Conservation (phyloP, 1,140 invertebrate species). For the Heliothis subflexa region DNA sequence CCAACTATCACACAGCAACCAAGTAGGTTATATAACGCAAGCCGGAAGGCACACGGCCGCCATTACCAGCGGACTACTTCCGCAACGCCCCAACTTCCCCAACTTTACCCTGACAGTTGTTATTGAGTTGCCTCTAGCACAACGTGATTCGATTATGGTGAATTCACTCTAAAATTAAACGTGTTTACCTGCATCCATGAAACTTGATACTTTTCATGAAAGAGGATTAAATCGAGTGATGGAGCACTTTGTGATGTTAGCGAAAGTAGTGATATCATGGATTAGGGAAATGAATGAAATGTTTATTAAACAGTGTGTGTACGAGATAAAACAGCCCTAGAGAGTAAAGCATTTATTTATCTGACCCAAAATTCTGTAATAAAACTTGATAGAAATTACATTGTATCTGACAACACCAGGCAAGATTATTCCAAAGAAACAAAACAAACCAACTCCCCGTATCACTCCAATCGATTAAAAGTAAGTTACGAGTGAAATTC, state of each 20-base stretch:
- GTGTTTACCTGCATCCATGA: conserved; percentile 3
- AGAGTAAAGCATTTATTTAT: too few relatives aligned
- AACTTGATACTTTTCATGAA: conserved; percentile 11
- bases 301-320: too few relatives aligned
- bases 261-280: neutral
- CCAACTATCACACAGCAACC: neutral
- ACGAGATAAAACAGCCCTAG: too few relatives aligned
- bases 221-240: neutral
- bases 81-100: conserved; percentile 49
- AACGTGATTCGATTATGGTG: conserved; percentile 30
- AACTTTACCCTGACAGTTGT: conserved; percentile 50
- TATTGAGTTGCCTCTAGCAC: conserved; percentile 34
- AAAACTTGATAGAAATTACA: too few relatives aligned
- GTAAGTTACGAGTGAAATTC: conserved; percentile 13
- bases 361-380: too few relatives aligned
- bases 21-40: conserved; percentile 23
- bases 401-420: neutral
- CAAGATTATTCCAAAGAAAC: neutral
- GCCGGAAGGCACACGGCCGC: conserved; percentile 52
- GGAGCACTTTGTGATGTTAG: neutral
- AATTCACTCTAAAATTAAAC: conserved; percentile 34
- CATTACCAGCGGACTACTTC: conserved; percentile 53
- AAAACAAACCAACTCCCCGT: neutral
- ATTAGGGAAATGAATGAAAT: neutral
- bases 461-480: conserved; percentile 15